These are phyloP conservation scores for Smittia aterrima DNA, from an alignment of 2,888 invertebrate genomes.

Conservation along the genomic window DNA sequence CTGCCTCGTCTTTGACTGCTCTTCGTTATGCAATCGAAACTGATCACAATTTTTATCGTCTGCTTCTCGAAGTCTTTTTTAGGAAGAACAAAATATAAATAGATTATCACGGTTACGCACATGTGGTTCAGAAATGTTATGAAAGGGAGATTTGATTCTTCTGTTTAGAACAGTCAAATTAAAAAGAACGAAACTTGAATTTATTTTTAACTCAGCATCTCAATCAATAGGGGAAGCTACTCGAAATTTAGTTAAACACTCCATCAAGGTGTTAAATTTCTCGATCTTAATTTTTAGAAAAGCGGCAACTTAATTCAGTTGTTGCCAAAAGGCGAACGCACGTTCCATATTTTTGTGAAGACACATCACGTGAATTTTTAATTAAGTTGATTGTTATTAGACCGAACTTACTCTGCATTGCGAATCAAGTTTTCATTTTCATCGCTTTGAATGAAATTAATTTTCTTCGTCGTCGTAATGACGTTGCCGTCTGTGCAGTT, in stretches of 20 bases:
- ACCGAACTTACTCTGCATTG: constrained; percentile 22
- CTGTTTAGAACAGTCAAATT: no score
- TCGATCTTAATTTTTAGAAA: no score
- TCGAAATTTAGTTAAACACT: no score
- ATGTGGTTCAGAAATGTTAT: neutral
- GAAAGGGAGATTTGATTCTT: neutral
- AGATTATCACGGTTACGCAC: neutral
- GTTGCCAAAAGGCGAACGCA: no score
- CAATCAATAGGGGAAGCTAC: no score
- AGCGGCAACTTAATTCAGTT: no score
- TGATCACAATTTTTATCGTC: constrained; percentile 11
- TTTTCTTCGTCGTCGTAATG: constrained; percentile 32
- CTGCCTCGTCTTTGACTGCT: constrained; percentile 1
- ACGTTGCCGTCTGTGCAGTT: constrained; percentile 26
- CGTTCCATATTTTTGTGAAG: no score
- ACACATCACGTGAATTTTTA: no score
- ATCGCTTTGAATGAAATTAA: constrained; percentile 28
- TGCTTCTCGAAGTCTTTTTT: neutral
- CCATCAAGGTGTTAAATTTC: no score
- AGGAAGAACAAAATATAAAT: neutral
- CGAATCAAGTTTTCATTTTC: constrained; percentile 22
- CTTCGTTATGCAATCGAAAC: constrained; percentile 37
- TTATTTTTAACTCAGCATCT: no score
- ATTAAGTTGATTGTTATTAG: neutral
- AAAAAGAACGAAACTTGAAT: no score